Percentiles rank a stretch among this genome's conserved stretches.
Evolutionary conservation across 1,140 invertebrate species (phyloP).

Genomic region (Myzus persicae): DNA sequence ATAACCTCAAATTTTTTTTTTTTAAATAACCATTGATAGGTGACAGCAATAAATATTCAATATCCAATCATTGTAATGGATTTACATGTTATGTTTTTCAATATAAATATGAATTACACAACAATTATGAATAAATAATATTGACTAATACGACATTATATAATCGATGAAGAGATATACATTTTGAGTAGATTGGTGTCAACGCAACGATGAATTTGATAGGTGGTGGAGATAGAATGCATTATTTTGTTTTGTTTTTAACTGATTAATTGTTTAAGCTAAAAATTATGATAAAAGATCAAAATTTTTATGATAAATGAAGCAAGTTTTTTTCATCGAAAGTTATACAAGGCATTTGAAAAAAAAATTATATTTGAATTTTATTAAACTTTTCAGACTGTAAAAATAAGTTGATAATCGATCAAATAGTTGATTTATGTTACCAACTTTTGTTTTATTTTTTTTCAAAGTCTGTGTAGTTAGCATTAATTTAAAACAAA

Average conservation of each 20-base stretch:
- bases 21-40: background rate
- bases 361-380: background rate
- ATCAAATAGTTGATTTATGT: slow-evolving; percentile 17
- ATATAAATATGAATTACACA: background rate
- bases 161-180: background rate
- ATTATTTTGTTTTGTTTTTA: background rate
- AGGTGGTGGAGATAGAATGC: background rate
- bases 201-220: background rate
- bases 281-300: background rate
- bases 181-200: background rate
- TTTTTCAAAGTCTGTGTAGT: background rate
- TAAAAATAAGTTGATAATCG: background rate
- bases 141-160: no score
- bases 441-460: background rate
- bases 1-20: background rate
- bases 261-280: background rate
- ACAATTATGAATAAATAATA: background rate
- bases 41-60: background rate
- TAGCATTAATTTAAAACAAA: background rate
- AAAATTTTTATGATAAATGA: background rate
- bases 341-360: background rate
- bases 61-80: background rate
- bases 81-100: background rate
- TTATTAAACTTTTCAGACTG: background rate
- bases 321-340: background rate